Conservation (phyloP, 2,113 vertebrate genomes). For the Rhizomys pruinosus region DNA sequence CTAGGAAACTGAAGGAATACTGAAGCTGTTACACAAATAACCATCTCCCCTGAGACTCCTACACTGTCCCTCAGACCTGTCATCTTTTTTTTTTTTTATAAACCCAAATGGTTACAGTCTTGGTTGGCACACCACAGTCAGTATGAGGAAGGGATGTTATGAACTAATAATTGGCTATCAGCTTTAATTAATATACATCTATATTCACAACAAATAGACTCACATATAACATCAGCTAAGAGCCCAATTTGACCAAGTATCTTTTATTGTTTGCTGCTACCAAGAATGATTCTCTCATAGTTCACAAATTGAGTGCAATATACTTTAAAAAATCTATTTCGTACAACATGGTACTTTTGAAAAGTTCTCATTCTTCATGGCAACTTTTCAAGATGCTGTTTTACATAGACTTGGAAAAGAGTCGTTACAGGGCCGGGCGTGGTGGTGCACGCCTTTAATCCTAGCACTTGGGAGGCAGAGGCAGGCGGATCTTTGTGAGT, state of each 20-base stretch:
- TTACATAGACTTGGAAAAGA: slow-evolving; percentile 12
- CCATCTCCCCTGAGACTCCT: background rate
- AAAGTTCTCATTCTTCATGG: slow-evolving; percentile 36
- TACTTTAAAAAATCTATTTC: slow-evolving; percentile 27
- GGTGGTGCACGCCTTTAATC: too few species aligned
- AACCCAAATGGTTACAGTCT: background rate
- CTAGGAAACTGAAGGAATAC: background rate
- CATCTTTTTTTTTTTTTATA: background rate
- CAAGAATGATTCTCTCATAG: background rate
- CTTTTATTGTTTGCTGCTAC: background rate
- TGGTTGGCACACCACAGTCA: too few species aligned
- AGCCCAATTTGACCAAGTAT: background rate
- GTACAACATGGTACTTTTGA: background rate
- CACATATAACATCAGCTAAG: background rate
- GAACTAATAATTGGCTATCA: background rate
- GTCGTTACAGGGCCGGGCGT: slow-evolving; percentile 32
- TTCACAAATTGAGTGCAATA: background rate
- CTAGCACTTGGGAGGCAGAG: too few species aligned
- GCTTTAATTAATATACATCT: background rate
- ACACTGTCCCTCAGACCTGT: background rate
- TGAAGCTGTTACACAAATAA: background rate
- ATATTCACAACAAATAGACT: background rate
- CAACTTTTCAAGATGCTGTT: slow-evolving; percentile 24
- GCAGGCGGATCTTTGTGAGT: too few species aligned
- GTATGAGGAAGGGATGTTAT: background rate